Evolutionary conservation across 2,888 invertebrate genomes (phyloP).

Genomic region (Bembecia ichneumoniformis): DNA sequence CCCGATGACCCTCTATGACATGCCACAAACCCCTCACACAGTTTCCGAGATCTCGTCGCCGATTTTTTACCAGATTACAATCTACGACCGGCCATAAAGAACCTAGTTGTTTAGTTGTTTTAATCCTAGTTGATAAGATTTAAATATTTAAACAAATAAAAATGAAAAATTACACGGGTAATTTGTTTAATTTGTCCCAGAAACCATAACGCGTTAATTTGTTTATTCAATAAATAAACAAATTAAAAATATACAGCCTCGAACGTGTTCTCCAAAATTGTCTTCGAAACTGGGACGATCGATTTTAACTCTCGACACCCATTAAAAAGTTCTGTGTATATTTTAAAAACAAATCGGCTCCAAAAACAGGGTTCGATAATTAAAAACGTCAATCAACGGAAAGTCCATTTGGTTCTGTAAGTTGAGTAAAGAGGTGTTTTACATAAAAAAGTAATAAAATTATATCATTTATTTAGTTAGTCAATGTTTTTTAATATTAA

Average conservation of each 20-base stretch:
- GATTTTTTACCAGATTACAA: too few relatives aligned
- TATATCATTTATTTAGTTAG: not conserved
- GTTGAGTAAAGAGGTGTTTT: not conserved
- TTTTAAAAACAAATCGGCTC: conserved; percentile 24
- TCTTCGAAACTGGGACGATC: conserved; percentile 21
- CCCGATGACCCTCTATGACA: too few relatives aligned
- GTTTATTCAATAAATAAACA: not conserved
- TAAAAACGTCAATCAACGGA: conserved; percentile 58
- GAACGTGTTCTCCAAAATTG: not conserved
- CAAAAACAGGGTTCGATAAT: conserved; percentile 45
- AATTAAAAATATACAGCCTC: not conserved
- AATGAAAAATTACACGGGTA: too few relatives aligned
- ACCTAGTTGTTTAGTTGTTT: too few relatives aligned
- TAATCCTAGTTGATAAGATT: too few relatives aligned
- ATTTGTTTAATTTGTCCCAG: too few relatives aligned
- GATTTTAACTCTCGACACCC: conserved; percentile 23
- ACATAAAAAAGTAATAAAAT: not conserved
- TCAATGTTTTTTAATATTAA: too few relatives aligned
- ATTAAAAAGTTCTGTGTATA: conserved; percentile 19
- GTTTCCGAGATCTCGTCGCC: too few relatives aligned
- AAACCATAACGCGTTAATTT: too few relatives aligned
- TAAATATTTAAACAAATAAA: too few relatives aligned
- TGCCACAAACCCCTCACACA: too few relatives aligned
- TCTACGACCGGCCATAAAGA: too few relatives aligned
- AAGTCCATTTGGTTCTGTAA: conserved; percentile 26